Evolutionary conservation across 2,113 vertebrate species (phyloP).

Genomic region (Xiphorhynchus elegans): DNA sequence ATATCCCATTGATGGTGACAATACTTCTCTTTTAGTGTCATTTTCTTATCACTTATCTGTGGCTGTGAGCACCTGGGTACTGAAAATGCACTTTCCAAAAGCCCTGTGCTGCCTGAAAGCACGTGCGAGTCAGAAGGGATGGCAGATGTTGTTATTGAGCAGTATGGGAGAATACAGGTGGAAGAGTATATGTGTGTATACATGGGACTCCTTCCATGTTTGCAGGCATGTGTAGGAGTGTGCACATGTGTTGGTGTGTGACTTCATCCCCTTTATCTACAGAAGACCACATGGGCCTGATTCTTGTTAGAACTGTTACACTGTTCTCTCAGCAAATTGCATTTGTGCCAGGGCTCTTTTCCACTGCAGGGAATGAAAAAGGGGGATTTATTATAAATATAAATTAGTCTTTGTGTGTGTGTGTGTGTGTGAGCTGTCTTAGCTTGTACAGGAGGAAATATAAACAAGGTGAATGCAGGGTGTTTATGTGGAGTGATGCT

Average conservation of each 20-base stretch:
- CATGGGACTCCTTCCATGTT: neutral
- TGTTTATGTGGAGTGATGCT: slow-evolving; percentile 6
- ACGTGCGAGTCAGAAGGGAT: neutral
- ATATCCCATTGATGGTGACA: neutral
- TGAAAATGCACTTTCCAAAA: neutral
- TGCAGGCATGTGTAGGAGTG: neutral
- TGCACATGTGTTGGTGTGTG: neutral
- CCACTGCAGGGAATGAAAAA: neutral
- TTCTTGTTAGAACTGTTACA: neutral
- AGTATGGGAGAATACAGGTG: neutral
- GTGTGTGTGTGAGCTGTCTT: neutral
- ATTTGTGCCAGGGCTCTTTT: neutral
- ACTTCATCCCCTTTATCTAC: neutral
- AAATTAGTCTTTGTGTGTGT: slow-evolving; percentile 23
- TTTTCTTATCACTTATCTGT: neutral
- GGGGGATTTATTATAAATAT: slow-evolving; percentile 41
- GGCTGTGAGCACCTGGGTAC: neutral
- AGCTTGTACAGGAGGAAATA: neutral
- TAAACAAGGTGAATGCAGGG: slow-evolving; percentile 36
- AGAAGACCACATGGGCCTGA: neutral
- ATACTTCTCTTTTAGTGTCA: neutral
- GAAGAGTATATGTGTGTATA: neutral
- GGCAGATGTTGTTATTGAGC: neutral
- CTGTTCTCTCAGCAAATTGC: neutral
- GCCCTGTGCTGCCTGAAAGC: neutral